Base-by-base conservation (phyloP, 2,888 invertebrate genomes). In the Mechanitis mazaeus region DNA sequence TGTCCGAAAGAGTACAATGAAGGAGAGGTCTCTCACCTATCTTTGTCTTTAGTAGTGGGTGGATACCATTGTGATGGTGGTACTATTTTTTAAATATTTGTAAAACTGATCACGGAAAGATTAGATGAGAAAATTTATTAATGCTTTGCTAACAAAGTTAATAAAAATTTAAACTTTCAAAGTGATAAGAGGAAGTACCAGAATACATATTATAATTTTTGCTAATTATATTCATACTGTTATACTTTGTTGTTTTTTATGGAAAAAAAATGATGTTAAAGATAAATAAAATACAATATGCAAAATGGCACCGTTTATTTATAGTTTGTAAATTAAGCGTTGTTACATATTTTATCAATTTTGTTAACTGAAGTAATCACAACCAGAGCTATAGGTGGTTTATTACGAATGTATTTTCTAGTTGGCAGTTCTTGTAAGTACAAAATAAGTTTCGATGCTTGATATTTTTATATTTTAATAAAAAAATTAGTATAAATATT, bases 241-340 rank as follows among this genome's bases (percentile, higher is more conserved):
- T 20, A 1, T 20, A 20, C 20, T 20, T 20, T 20, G 20, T 20
- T 20, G 20, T 20, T 20, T 20, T 20, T 20, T 20, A 20, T 1
- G 20, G 20, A 20, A 20, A 67, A 69, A 62, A 59, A 61, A 61
- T 56, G 56, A 56, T 58, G 38, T 46, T 45, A 54, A 45, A 47
- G 31, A 28, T 20, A 66, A 73, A 71, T 66, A 72, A 77, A 75
- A 69, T 63, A 68, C 71, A 68, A 67, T 56, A 2, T 63, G 68
- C 59, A 72, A 82, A 81, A 88, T 88, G 87, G 87, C 87, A 88
- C 88, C 78, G 77, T 85, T 85, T 83, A 82, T 83, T 84, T 81
- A 77, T 71, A 56, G 59, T 64, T 64, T 62, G 73, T 76, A 63
- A 75, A 75, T 72, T 75, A 77, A 76, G 74, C 76, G 77, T 72